Base-by-base conservation (phyloP, 2,113 vertebrate species). In the Amphiprion ocellaris region DNA sequence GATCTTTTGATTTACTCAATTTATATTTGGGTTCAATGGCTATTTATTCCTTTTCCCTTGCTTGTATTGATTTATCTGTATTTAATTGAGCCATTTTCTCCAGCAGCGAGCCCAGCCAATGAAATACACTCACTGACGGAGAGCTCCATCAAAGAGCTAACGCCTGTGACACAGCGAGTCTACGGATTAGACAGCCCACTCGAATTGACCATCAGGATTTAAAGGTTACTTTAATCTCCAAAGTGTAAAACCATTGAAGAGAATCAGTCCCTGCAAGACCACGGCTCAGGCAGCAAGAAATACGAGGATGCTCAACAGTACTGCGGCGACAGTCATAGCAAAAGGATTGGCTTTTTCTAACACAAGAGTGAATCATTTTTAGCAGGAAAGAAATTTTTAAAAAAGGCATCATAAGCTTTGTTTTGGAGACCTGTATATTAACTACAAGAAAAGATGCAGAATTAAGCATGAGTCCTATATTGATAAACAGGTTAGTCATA, bases 221-320 rank as follows among this genome's bases (percentile, higher is more conserved):
- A 90, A 89, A 94, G 89, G 91, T 90, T 87, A 89, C 71, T 89
- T 92, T 91, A 94, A 93, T 94, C 92, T 92, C 84, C 54, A 68
- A 84, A 74, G 87, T 89, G 86, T 84, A 89, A 92, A 88, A 82
- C 82, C 82, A 83, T 30, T 88, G 82, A 92, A 67, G 81, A 88
- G 62, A 71, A 83, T 73, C 82, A 87, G 84, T 87, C 62, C 61
- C 69, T 82, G 76, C 47, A 61, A 87, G 77, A 69, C 39, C 66
- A 54, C 44, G 5, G 50, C 82, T 87, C 62, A 76, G 62, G 83
- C 52, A 10, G 74, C 49, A 53, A 76, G 70, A 79, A 60, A 81
- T 68, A 77, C 59, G 44, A 85, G 26, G 67, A 79, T 24, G 23
- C 46, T 56, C 55, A 30, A 69, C 19, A 66, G 46, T 46, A 46